Base-by-base conservation (phyloP, 2,113 vertebrate genomes). In the Xiphophorus maculatus region DNA sequence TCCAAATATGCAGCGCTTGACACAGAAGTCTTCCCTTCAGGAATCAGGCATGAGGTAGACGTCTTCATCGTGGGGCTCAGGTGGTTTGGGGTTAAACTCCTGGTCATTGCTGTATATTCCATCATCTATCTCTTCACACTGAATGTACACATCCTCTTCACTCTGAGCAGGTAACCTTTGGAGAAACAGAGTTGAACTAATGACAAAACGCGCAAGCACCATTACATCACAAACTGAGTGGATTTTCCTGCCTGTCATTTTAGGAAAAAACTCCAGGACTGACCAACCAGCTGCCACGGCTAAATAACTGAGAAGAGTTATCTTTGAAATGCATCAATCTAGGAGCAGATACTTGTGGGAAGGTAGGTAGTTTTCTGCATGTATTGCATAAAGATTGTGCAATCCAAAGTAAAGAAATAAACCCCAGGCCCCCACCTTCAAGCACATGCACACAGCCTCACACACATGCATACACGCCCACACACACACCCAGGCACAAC, bases 61-160 rank as follows among this genome's bases (percentile, higher is more conserved):
- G 4, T 94, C 87, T 5, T 91, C 89, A 1, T 86, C 85, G 2
- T 78, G 75, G n/a, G 5, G 6, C 19, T 82, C 40, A 3, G 84
- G 37, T 4, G 73, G 67, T 30, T 42, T 33, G 72, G 66, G 83
- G n/a, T 63, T 65, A n/a, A 79, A 88, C 3, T 48, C 71, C 0
- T 84, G 89, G 37, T 93, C 91, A n/a, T 94, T 94, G 86, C 63
- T 81, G 92, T 94, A 94, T 78, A 94, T 93, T 69, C 84, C 90
- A 1, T 94, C 91, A 76, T 90, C 80, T 15, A n/a, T 11, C 44
- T 73, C 33, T 58, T 93, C 92, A 82, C 87, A 93, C 80, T 89
- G 84, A 77, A 93, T 17, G 70, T 94, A 94, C 58, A 88, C 17
- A 14, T 90, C 87, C 4, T 91, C 90, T 33, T 91, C 87, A 51